Percentiles rank a stretch among this genome's conserved stretches.
Evolutionary conservation across 2,888 invertebrate genomes (phyloP).

Genomic region (Drosophila anomelani): DNA sequence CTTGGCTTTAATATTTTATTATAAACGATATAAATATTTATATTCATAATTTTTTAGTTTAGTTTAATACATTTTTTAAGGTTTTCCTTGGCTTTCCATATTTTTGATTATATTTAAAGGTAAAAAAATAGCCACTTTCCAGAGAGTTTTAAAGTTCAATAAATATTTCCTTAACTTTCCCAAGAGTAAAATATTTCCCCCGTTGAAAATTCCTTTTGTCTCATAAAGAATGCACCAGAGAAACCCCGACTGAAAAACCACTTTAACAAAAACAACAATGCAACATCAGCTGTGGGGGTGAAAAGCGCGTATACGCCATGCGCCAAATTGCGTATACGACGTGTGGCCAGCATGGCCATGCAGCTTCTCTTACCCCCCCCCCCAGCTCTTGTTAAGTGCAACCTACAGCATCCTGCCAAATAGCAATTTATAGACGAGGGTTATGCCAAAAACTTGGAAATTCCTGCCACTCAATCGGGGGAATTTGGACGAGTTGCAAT

Average conservation of each 20-base stretch:
- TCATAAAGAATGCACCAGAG: not conserved
- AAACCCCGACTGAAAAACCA: not conserved
- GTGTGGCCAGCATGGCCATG: constrained; percentile 47
- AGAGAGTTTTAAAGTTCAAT: not conserved
- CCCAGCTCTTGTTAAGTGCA: not conserved
- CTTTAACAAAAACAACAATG: constrained; percentile 4
- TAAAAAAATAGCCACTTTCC: too few species aligned
- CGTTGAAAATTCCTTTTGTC: not conserved
- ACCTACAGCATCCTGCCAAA: not conserved
- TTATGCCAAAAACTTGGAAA: constrained; percentile 5
- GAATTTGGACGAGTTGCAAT: constrained; percentile 17
- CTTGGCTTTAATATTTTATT: not conserved
- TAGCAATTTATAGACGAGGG: not conserved
- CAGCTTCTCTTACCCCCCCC: not conserved
- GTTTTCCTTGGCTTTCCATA: too few species aligned
- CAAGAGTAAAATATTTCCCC: not conserved
- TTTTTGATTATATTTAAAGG: too few species aligned
- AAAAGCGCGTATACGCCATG: constrained; percentile 5
- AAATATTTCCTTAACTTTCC: not conserved
- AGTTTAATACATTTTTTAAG: too few species aligned
- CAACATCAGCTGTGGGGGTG: not conserved
- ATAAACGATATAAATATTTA: too few species aligned
- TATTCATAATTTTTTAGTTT: too few species aligned
- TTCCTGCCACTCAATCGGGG: constrained; percentile 17
- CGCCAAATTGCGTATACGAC: constrained; percentile 63